Conservation (phyloP, 2,113 vertebrate genomes). For the Hemichromis elongatus region DNA sequence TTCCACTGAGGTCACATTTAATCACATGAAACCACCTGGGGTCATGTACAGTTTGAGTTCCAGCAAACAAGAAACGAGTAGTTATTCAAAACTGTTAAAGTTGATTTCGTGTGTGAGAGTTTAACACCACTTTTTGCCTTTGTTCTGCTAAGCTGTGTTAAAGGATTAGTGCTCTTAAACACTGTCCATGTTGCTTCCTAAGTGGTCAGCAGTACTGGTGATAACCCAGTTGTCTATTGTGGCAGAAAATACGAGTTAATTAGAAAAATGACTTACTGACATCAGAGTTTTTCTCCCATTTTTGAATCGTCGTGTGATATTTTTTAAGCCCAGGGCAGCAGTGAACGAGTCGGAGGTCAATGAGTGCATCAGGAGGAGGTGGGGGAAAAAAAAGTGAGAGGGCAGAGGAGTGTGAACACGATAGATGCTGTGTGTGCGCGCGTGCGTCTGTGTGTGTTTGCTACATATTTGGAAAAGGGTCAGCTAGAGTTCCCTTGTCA, state of each 20-base stretch:
- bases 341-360: conserved; percentile 24
- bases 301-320: neutral
- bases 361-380: conserved; percentile 15
- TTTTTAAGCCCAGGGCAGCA: neutral
- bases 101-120: neutral
- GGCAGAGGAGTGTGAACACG: neutral
- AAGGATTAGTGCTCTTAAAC: neutral
- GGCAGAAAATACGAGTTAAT: neutral
- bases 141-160: neutral
- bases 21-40: neutral
- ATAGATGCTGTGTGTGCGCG: neutral
- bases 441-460: neutral
- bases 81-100: neutral
- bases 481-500: conserved; percentile 36
- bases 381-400: neutral
- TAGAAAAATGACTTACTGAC: neutral
- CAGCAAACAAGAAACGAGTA: neutral
- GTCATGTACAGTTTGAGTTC: neutral
- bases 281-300: neutral
- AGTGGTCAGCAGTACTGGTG: neutral
- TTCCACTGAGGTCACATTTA: neutral
- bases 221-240: neutral
- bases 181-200: neutral
- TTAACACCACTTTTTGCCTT: neutral
- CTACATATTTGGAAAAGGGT: conserved; percentile 21